Evolutionary conservation across 2,797 vertebrate genomes (phyloP).

Genomic region (Pempheris klunzingeri): DNA sequence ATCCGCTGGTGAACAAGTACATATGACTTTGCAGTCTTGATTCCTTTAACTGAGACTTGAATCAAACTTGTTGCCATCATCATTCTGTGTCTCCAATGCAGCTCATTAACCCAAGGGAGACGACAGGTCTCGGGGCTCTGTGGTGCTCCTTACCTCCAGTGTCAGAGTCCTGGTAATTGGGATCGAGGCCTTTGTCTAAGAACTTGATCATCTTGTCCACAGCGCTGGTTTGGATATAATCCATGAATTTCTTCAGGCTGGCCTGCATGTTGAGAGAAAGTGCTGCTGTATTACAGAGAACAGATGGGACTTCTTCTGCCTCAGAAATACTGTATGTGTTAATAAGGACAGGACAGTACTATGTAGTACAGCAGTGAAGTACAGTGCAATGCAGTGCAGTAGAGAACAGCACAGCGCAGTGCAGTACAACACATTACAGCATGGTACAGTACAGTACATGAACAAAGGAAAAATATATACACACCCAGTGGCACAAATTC

Average conservation of each 20-base stretch:
- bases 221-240: constrained; percentile 91
- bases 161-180: constrained; percentile 93
- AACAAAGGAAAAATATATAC: constrained; percentile 4
- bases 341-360: background rate
- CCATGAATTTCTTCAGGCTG: constrained; percentile 94
- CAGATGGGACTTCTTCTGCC: background rate
- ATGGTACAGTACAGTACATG: constrained; percentile 5
- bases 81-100: background rate
- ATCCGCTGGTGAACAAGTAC: background rate
- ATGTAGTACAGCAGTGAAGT: background rate
- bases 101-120: background rate
- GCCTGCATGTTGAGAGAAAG: constrained; percentile 81
- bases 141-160: constrained; percentile 86
- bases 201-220: constrained; percentile 93
- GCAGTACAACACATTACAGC: background rate
- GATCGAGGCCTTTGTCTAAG: constrained; percentile 93
- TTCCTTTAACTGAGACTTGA: too few species aligned
- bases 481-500: background rate
- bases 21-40: too few species aligned
- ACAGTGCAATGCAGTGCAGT: background rate
- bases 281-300: background rate
- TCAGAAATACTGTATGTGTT: background rate
- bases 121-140: background rate
- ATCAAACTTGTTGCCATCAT: background rate
- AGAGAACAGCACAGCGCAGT: background rate